phyloP scores from a whole-genome alignment of 1,140 invertebrate genomes.

The Tribolium castaneum region DNA sequence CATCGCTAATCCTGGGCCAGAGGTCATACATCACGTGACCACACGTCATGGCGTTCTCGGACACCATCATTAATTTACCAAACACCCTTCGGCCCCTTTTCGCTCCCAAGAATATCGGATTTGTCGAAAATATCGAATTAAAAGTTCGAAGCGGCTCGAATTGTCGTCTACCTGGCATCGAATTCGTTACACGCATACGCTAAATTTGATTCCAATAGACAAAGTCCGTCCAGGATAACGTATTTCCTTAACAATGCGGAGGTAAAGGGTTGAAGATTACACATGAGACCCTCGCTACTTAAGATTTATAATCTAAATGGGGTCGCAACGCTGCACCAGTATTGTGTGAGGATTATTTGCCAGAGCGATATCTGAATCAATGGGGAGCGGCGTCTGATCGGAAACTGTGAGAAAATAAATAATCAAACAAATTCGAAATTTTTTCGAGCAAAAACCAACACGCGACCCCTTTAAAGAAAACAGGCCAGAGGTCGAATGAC shows the following conservation, averaged over 20 bases:
- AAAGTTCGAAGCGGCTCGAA: slow-evolving; percentile 17
- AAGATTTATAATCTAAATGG: slow-evolving; percentile 50
- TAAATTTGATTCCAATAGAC: slow-evolving; percentile 53
- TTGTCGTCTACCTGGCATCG: slow-evolving; percentile 35
- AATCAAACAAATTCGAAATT: neutral
- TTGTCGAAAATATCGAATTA: slow-evolving; percentile 27
- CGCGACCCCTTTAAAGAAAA: slow-evolving; percentile 31
- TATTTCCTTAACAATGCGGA: slow-evolving; percentile 53
- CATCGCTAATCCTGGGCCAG: slow-evolving; percentile 58
- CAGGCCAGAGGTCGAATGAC: slow-evolving; percentile 43
- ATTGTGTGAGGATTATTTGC: slow-evolving; percentile 13
- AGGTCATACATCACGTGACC: slow-evolving; percentile 60
- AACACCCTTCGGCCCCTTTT: slow-evolving; percentile 7
- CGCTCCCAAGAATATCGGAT: slow-evolving; percentile 44
- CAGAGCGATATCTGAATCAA: neutral
- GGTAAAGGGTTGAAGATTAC: slow-evolving; percentile 48
- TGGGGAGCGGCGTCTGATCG: neutral
- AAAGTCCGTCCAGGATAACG: slow-evolving; percentile 52
- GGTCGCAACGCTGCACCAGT: neutral
- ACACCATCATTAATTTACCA: slow-evolving; percentile 57
- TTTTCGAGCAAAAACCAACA: neutral
- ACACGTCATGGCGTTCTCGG: slow-evolving; percentile 55
- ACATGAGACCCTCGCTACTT: slow-evolving; percentile 43
- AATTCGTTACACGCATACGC: slow-evolving; percentile 46
- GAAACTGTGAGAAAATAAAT: slow-evolving; percentile 22